These are phyloP conservation scores for Tupiocoris notatus DNA, from an alignment of 2,888 invertebrate species.

Conservation along the genomic window DNA sequence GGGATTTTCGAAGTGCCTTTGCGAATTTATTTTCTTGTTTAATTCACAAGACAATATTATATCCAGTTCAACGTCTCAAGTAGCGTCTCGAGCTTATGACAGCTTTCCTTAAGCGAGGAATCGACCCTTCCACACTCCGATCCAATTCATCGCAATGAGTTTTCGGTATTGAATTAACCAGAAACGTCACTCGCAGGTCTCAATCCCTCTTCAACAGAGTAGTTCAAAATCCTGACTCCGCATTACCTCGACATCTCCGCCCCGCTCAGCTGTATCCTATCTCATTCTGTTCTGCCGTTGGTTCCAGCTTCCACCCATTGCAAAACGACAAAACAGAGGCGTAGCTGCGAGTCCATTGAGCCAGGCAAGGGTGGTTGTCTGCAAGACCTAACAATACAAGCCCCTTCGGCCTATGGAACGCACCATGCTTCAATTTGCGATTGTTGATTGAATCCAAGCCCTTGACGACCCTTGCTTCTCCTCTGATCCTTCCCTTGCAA, in stretches of 20 bases:
- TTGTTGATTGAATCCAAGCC: not conserved
- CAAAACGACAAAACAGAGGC: not conserved
- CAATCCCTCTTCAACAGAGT: too few species aligned
- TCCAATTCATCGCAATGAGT: too few species aligned
- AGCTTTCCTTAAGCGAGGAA: too few species aligned
- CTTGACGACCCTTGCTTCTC: not conserved
- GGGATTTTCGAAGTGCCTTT: too few species aligned
- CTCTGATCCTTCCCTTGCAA: too few species aligned
- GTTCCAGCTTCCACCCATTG: not conserved
- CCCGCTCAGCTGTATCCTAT: not conserved
- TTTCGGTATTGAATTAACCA: too few species aligned
- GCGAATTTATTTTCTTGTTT: too few species aligned
- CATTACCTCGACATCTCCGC: not conserved
- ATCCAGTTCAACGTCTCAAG: too few species aligned
- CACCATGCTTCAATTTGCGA: not conserved
- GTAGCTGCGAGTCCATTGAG: not conserved
- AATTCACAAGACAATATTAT: too few species aligned
- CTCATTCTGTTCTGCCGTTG: not conserved
- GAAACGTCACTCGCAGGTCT: not conserved
- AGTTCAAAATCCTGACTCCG: not conserved
- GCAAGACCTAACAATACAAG: not conserved
- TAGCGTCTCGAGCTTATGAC: too few species aligned
- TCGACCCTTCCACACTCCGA: too few species aligned
- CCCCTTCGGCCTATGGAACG: not conserved
- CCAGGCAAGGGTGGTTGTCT: not conserved